Base-by-base conservation (phyloP, 2,888 invertebrate species). In the Pyrgus malvae region DNA sequence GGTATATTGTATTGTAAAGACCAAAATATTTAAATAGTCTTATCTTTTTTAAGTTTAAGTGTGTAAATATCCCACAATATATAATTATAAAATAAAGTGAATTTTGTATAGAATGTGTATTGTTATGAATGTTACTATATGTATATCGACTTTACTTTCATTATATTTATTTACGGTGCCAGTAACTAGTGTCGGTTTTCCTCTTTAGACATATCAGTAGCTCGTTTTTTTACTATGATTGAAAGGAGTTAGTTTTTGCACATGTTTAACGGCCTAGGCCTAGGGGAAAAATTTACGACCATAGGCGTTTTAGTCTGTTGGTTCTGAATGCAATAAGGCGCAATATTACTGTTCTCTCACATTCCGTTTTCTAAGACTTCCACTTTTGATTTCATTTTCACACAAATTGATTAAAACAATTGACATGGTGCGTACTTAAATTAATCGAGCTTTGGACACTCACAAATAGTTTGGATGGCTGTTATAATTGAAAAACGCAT, bases 101-200 rank as follows among this genome's bases (percentile, higher is more conserved):
- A 79, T 78, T 81, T 81, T 83, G 79, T 85, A 83, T 76, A 83
- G 76, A 77, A 75, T 72, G 64, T 74, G 71, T 72, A 74, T 71
- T 76, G 77, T 81, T 84, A 75, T 80, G 72, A 74, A 74, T 80
- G 76, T 77, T 75, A 60, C 62, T 69, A 69, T 70, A 66, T 70
- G 63, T 69, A 69, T 69, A 66, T 68, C 58, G 63, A 63, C 63
- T 64, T 64, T 61, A 57, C 64, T 67, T 64, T 64, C 63, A 56
- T 63, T 61, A 59, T 67, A 68, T 78, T 73, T 68, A 66, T 72
- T 74, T 70, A 72, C 56, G 70, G 72, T 78, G 80, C 66, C 67
- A 69, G 72, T 70, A 62, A 57, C 56, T 64, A 62, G 56, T 44
- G 48, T 58, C 41, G 41, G 59, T 60, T 64, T 62, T 62, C 57